Evolutionary conservation across 1,140 invertebrate genomes (phyloP), one percentile per base, ranked within the genome.

Genomic region (Halesus radiatus): DNA sequence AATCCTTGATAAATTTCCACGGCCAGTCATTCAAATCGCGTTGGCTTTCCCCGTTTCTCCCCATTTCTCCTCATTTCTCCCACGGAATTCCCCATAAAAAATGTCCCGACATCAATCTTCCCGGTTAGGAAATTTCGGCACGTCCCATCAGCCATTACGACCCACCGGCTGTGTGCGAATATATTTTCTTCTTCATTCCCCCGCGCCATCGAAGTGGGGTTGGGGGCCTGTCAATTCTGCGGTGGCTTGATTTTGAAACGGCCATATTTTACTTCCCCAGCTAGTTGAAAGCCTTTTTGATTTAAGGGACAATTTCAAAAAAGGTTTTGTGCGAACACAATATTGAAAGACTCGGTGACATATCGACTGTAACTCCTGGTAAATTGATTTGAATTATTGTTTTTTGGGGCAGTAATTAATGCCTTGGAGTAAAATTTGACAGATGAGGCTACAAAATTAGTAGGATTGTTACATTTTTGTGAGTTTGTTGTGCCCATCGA

Each of bases 161-260:
- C 32, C 64, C 64, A 68, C 64, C 37, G 32, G 37, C 64, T 68
- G 32, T 18, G 37, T 52, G 62, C 29, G 66, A 70, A 70, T 70
- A 70, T 50, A 70, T 70, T 70, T 70, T 70, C 66, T 70, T 70
- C 66, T 18, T 50, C 66, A 70, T 70, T 70, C 66, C 23, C 26
- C 13, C 32, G 37, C n/a, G 29, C 18, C 45, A 70, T 70, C 18
- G 66, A 45, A 45, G 32, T 50, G n/a, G 66, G 29, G 20, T 13
- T 13, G 23, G 60, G 23, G 23, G 15, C 8, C 37, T 50, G 37
- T 70, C 66, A 50, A 70, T 70, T 45, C 45, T 50, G 29, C n/a
- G 66, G n/a, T 50, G 37, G 66, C 15, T 66, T 45, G 66, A 70
- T 70, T 70, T 45, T 29, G 60, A 18, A 45, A 22, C 32, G n/a